Conservation (phyloP, 2,888 invertebrate species). For the Lasioglossum vierecki region DNA sequence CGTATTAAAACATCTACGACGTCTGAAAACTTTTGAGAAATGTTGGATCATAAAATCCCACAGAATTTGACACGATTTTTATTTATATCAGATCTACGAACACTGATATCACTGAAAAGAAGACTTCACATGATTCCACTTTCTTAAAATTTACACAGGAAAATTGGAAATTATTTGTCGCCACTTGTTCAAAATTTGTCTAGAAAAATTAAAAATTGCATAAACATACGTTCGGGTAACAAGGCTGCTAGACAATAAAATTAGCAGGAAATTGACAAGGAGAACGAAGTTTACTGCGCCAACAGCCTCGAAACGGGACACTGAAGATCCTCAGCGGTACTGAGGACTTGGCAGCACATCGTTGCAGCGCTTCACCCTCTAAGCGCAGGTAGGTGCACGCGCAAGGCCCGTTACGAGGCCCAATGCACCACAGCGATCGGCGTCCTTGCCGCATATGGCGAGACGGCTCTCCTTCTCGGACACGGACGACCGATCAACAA, state of each 20-base stretch:
- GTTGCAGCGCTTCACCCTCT: constrained; percentile 15
- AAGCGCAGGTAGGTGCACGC: constrained; percentile 39
- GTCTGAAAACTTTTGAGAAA: no score
- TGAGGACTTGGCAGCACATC: background rate
- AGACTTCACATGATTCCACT: no score
- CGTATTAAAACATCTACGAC: no score
- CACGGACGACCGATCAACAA: constrained; percentile 60
- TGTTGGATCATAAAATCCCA: no score
- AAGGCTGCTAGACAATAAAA: background rate
- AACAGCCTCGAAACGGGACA: background rate
- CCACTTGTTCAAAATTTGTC: no score
- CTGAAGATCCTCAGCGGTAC: background rate
- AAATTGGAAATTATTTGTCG: background rate
- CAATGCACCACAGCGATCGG: constrained; percentile 68
- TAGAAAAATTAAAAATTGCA: background rate
- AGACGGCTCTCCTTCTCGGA: constrained; percentile 73
- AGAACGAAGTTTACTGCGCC: background rate
- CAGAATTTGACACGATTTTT: no score
- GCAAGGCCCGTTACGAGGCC: constrained; percentile 71
- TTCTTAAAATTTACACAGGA: no score
- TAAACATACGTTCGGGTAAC: background rate
- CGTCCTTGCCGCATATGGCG: constrained; percentile 80
- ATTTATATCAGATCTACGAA: no score
- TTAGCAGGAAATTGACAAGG: background rate
- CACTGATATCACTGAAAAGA: no score